phyloP scores from a whole-genome alignment of 2,113 vertebrate species.

The Calidris pygmaea region DNA sequence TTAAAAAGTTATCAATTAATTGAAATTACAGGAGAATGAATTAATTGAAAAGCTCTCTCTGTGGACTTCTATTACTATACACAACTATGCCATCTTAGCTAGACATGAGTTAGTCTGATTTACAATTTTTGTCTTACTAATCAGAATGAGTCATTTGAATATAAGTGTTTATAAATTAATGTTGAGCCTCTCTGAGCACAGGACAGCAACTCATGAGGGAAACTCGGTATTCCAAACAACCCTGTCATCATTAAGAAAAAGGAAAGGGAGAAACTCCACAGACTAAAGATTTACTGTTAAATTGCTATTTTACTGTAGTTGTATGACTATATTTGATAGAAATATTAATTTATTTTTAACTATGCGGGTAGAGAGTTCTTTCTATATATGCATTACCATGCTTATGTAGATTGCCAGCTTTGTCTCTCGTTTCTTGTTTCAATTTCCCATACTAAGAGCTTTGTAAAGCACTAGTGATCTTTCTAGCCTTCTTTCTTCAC shows the following conservation, averaged over 20 bases:
- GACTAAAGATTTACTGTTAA: not conserved
- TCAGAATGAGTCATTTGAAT: not conserved
- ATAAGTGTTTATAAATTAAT: not conserved
- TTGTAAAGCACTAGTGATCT: not conserved
- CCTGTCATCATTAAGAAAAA: not conserved
- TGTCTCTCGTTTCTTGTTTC: not conserved
- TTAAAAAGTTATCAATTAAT: not conserved
- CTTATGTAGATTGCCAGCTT: not conserved
- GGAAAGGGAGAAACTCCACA: not conserved
- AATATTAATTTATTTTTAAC: not conserved
- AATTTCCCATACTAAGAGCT: not conserved
- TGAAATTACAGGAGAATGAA: not conserved
- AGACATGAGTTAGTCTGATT: not conserved
- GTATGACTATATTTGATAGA: not conserved
- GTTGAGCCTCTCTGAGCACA: fast-evolving
- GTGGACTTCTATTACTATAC: not conserved
- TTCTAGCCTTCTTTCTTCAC: not conserved
- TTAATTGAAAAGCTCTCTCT: not conserved
- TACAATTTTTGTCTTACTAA: not conserved
- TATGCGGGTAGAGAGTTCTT: not conserved
- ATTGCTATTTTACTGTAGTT: not conserved
- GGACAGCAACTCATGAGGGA: not conserved
- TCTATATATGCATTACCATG: not conserved
- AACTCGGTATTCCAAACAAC: not conserved
- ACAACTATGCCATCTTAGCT: not conserved